Evolutionary conservation across 2,113 vertebrate genomes (phyloP), one percentile per base, ranked within the genome.

Genomic region (Hiodon alosoides): DNA sequence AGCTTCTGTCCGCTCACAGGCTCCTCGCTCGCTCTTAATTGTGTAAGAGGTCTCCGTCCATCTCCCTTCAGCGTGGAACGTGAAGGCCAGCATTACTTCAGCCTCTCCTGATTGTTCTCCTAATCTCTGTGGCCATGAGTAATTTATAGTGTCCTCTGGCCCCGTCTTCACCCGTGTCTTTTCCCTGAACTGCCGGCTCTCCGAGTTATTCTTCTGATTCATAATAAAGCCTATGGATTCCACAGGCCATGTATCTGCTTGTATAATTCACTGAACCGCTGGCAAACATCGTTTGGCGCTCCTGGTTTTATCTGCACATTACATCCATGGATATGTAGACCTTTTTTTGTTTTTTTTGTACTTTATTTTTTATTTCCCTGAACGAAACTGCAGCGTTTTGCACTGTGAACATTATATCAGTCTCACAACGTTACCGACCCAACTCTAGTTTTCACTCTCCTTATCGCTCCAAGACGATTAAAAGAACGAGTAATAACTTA

Each of bases 401-500:
- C 62, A 3, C 7, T n/a, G 55, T 58, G 55, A 71, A 60, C 9
- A 5, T 59, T 47, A 71, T 47, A 71, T 71, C 60, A 14, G 11
- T 71, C 31, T 47, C 48, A 48, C 57, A 58, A 71, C 58, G 70
- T 58, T 47, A 14, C 7, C 47, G 55, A 71, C 0, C 8, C 31
- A 60, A 31, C 55, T 7, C 9, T 31, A 48, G 70, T 52, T 47
- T 54, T 14, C 11, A 11, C 17, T 46, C 11, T 65, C 14, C 72
- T 73, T 75, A 68, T 67, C 73, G 48, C 58, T 72, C 9, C 54
- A 58, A 46, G 50, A 13, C 58, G 54, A 68, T 67, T 48, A 58
- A 58, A 9, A 75, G 31, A 65, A 67, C n/a, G 47, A 5, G 16
- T 8, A 3, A 52, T 58, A 10, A 59, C 62, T 67, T 67, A 17